phyloP scores from a whole-genome alignment of 2,113 vertebrate genomes.

The Asarcornis scutulata region DNA sequence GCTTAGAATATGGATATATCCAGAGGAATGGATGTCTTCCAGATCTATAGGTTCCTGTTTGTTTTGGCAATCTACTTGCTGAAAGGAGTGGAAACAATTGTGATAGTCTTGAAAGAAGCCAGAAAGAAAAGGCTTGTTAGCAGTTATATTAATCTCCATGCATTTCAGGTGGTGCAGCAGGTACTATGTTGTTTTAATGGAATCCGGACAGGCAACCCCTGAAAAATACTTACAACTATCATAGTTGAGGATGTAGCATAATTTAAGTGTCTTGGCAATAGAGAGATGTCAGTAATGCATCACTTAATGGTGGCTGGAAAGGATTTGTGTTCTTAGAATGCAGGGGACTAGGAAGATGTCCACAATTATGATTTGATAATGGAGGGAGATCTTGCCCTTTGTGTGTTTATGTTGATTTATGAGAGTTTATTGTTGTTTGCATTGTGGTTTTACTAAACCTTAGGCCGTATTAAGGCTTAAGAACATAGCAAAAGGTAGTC shows the following conservation, averaged over 20 bases:
- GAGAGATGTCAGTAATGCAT: neutral
- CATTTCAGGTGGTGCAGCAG: neutral
- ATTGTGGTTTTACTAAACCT: neutral
- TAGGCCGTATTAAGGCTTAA: neutral
- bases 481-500: neutral
- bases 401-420: neutral
- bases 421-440: neutral
- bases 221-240: neutral
- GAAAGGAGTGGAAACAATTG: neutral
- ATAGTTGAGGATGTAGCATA: accelerated
- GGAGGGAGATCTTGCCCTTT: neutral
- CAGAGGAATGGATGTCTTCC: neutral
- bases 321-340: neutral
- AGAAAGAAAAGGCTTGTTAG: neutral
- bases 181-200: neutral
- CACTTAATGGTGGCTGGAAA: neutral
- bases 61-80: neutral
- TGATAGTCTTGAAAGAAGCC: neutral
- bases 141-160: neutral
- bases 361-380: neutral
- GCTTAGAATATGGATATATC: accelerated
- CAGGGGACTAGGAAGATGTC: neutral
- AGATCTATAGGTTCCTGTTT: neutral
- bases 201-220: neutral
- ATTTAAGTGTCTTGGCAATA: neutral